Conservation (phyloP, 2,888 invertebrate species). For the Sphecodes monilicornis region DNA sequence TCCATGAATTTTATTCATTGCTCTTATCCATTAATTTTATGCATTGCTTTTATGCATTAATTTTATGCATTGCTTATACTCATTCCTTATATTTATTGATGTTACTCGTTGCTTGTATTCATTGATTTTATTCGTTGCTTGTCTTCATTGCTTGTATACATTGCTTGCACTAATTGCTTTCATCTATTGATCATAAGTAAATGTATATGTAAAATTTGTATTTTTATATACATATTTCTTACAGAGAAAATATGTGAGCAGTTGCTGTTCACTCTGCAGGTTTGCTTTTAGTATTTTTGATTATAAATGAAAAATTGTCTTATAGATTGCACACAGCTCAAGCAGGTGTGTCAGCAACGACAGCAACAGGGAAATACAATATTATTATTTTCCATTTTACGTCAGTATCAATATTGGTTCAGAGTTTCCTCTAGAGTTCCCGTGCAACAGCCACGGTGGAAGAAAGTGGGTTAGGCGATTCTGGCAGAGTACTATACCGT, state of each 20-base stretch:
- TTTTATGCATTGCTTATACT: background rate
- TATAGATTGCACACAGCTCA: background rate
- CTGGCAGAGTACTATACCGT: background rate
- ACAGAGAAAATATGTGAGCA: background rate
- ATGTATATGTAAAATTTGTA: background rate
- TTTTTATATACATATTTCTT: background rate
- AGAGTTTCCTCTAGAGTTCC: background rate
- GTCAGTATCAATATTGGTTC: background rate
- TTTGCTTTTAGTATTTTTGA: background rate
- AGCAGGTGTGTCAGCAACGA: background rate
- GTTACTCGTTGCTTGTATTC: no score
- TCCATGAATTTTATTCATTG: background rate
- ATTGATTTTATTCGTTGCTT: background rate
- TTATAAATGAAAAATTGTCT: background rate
- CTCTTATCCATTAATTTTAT: background rate
- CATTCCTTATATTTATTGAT: no score
- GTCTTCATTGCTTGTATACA: no score
- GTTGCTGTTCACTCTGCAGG: background rate
- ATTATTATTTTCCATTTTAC: background rate
- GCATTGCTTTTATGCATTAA: background rate
- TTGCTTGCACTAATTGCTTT: background rate
- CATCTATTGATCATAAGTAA: background rate
- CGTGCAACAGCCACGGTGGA: background rate
- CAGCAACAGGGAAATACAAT: background rate
- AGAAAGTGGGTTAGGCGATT: slow-evolving; percentile 11